A percentile compares a stretch with the other conserved stretches of the same genome.
Conservation (phyloP, 2,797 vertebrate species). For the Ambastaia sidthimunki region DNA sequence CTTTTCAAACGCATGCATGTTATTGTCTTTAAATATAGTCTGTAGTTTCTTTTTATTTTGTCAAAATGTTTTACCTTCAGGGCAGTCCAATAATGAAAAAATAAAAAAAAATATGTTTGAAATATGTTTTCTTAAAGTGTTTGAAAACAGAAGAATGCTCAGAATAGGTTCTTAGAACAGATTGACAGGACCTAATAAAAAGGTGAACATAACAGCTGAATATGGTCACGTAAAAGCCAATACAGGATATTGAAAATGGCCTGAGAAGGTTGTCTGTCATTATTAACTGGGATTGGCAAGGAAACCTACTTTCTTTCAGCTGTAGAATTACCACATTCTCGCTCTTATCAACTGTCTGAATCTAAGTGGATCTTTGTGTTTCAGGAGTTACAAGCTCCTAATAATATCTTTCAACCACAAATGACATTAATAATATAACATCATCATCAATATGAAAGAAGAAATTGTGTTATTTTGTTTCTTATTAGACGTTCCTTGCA, state of each 20-base stretch:
- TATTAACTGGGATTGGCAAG: slow-evolving; percentile 20
- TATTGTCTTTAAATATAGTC: no score
- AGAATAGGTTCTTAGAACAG: not conserved
- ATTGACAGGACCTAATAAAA: not conserved
- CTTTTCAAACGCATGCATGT: no score
- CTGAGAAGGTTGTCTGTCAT: not conserved
- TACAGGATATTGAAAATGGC: slow-evolving; percentile 28
- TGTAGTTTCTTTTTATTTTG: no score
- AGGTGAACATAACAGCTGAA: not conserved
- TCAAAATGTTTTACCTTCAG: no score
- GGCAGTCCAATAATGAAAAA: no score
- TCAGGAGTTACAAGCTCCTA: not conserved
- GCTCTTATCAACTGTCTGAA: slow-evolving; percentile 35
- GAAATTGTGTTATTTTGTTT: not conserved
- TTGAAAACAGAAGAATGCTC: not conserved
- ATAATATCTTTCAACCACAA: not conserved
- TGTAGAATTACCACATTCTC: slow-evolving; percentile 21
- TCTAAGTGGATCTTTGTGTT: slow-evolving; percentile 28
- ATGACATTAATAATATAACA: no score
- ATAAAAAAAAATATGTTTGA: no score
- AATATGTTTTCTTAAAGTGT: no score
- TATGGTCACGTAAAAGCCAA: not conserved
- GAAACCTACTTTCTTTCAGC: not conserved
- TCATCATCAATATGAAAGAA: not conserved
- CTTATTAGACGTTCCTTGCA: not conserved